phyloP scores from a whole-genome alignment of 2,113 vertebrate genomes.

The Brienomyrus brachyistius region DNA sequence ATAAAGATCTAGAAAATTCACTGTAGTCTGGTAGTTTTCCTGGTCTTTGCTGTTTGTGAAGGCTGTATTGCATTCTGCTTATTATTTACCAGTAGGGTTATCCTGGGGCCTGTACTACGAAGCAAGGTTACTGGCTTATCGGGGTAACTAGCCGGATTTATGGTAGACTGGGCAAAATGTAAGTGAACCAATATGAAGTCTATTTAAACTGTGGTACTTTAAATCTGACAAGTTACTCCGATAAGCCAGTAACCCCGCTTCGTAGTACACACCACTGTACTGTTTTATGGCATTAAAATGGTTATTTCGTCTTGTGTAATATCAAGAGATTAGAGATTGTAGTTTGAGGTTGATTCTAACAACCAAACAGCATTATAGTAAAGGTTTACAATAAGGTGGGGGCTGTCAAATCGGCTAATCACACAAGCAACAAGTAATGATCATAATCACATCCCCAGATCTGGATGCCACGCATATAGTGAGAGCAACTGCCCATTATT shows the following conservation, averaged over 20 bases:
- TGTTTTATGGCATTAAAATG: not conserved
- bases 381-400: not conserved
- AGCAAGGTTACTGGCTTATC: too few species aligned
- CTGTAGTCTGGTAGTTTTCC: not conserved
- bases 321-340: not conserved
- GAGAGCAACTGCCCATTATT: not conserved
- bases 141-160: too few species aligned
- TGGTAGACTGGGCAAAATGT: too few species aligned
- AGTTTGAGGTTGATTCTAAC: not conserved
- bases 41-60: not conserved
- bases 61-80: not conserved
- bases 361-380: not conserved
- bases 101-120: not conserved
- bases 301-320: not conserved
- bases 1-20: conserved; percentile 8
- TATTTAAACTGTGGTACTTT: too few species aligned
- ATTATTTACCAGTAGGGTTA: not conserved
- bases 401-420: not conserved
- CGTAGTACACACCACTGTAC: not conserved
- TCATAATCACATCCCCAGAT: not conserved
- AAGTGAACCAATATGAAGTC: too few species aligned
- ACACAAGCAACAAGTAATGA: not conserved
- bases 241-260: too few species aligned
- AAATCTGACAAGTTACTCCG: too few species aligned
- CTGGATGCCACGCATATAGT: not conserved